A percentile compares a stretch with the other conserved stretches of the same genome.
These are phyloP conservation scores for Psittacula derbiana DNA, from an alignment of 2,797 vertebrate species.

Conservation along the genomic window DNA sequence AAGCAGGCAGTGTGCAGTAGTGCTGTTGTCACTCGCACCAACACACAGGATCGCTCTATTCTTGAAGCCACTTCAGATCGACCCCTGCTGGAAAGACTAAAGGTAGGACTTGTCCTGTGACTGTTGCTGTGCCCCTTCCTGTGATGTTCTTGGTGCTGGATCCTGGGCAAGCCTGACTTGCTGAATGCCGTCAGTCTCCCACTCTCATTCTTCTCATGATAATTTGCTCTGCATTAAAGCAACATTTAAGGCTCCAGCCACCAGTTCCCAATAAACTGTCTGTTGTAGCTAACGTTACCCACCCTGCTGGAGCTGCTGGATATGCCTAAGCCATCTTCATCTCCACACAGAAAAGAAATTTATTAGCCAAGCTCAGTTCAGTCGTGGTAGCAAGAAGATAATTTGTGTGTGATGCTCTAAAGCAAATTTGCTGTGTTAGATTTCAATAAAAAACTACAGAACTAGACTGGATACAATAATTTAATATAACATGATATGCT, in stretches of 20 bases:
- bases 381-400: background rate
- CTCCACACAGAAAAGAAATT: background rate
- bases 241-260: background rate
- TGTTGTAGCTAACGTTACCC: background rate
- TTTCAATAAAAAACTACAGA: background rate
- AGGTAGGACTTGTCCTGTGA: slow-evolving; percentile 73
- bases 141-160: background rate
- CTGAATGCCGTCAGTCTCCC: background rate
- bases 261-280: background rate
- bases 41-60: slow-evolving; percentile 78
- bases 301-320: background rate
- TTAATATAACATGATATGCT: fast-evolving
- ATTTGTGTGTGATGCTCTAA: background rate
- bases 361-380: background rate
- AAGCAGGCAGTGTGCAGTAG: slow-evolving; percentile 74
- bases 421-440: background rate
- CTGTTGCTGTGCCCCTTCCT: background rate
- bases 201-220: background rate
- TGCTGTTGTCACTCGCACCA: slow-evolving; percentile 69
- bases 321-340: background rate
- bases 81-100: slow-evolving; percentile 86
- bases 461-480: background rate
- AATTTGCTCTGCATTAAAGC: background rate
- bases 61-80: slow-evolving; percentile 83
- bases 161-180: background rate